Base-by-base conservation (phyloP, 2,888 invertebrate species). In the Dugesia japonica region DNA sequence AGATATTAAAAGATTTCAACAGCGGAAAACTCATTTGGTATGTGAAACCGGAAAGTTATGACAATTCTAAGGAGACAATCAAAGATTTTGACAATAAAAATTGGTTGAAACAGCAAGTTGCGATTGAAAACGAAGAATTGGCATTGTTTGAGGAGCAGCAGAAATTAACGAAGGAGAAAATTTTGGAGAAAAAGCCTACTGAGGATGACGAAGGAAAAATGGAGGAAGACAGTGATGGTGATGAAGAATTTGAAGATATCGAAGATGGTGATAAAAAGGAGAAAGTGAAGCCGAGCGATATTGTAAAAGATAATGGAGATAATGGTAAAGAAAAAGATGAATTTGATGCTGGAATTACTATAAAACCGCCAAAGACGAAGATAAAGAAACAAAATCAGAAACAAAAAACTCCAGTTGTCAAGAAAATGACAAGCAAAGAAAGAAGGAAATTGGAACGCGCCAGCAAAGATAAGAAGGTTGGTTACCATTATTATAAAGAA, bases 1-100 rank as follows among this genome's bases (percentile, higher is more conserved):
- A 94, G 91, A 89, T 99, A 13, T 87, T 98, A 0, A 98, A 98
- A 86, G 98, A 98, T 85, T 98, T 94, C 91, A 97, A 98, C 86
- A 88, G 98, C 81, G 98, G 98, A 1, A 94, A 93, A 85, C 86
- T 98, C 76, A 95, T 97, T 0, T 97, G 91, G 85, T 98, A 92
- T 86, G 89, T 56, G 4, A 56, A 56, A 56, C 56, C 92, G 1
- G 87, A 89, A 72, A 95, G 95, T 20, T 90, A 71, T n/a, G 77
- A 72, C 26, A 79, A 76, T 7, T 79, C 77, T 20, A 76, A 78
- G 33, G 72, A 26, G n/a, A 56, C 56, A 1, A 4, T 56, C 9
- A 56, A 56, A 20, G 56, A 56, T 56, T 56, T 56, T 56, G 23
- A 56, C 56, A 56, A 56, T n/a, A n/a, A 56, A n/a, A 23, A 56